Evolutionary conservation across 1,140 invertebrate species (phyloP).

Genomic region (Leptonema lineaticorne): DNA sequence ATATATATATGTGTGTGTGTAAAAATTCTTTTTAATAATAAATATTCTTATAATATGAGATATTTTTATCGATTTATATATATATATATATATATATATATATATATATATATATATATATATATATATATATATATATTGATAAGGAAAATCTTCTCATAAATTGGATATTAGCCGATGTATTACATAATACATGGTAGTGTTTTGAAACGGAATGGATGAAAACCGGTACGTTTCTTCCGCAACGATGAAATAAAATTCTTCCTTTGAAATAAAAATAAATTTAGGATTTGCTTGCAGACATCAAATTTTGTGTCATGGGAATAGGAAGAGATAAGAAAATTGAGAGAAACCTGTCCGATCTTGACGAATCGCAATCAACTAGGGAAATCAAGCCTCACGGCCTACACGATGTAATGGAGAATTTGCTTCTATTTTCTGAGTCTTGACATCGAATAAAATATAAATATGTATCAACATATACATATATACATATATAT

Average conservation of each 20-base stretch:
- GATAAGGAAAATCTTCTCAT: background rate
- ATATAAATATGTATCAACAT: too few species aligned
- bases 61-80: background rate
- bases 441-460: background rate
- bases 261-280: conserved; percentile 9
- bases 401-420: conserved; percentile 12
- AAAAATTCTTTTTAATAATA: too few species aligned
- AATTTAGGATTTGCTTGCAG: conserved; percentile 19
- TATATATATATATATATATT: background rate
- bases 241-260: conserved; percentile 9
- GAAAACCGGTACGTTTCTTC: background rate
- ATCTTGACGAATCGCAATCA: conserved; percentile 26
- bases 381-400: conserved; percentile 26
- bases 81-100: background rate
- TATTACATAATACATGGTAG: background rate
- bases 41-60: too few species aligned
- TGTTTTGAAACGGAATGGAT: background rate
- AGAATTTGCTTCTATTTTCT: conserved; percentile 7
- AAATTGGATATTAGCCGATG: background rate
- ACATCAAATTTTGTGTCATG: conserved; percentile 16
- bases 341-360: conserved; percentile 23
- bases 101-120: background rate
- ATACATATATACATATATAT: too few species aligned
- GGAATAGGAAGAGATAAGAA: conserved; percentile 24
- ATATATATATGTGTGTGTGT: too few species aligned